Evolutionary conservation across 2,888 invertebrate species (phyloP), one percentile per base, ranked within the genome.

Genomic region (Pyralis farinalis): DNA sequence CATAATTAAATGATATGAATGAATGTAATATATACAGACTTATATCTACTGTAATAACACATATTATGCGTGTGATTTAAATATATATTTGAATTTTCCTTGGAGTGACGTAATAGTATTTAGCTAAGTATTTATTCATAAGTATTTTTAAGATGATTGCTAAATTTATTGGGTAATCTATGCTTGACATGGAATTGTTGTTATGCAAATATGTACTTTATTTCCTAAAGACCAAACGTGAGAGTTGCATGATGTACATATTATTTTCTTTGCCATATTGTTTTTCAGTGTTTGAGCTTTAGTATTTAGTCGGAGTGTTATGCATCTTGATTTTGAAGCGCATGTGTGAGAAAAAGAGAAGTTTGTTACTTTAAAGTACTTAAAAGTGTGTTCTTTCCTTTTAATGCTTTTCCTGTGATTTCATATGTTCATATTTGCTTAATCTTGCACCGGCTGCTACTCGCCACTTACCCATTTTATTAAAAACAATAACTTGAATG

Each of bases 141-240:
- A 61, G 55, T 83, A 79, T 67, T 73, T 73, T 73, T 83, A 84
- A 83, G 83, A 63, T 54, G 59, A 73, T 69, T 72, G 84, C 85
- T 89, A 87, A 89, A 88, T 89, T 88, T 89, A 89, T 89, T 89
- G 88, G 88, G 88, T 86, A 77, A 77, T 79, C 58, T 66, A 58
- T 66, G 77, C 74, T 78, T 74, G 58, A 47, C 44, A 46, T 44
- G 42, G 34, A 40, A 42, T 49, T 62, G 58, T 60, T 66, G 58
- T 69, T 68, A 56, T 71, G 65, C 65, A 37, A 64, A 52, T 70
- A 58, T 77, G 54, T 75, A 65, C 50, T 71, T 71, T 76, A 68
- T 78, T 75, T 78, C 85, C 87, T 88, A 86, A 88, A 88, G 88
- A 87, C 86, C 88, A 87, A 87, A 87, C 86, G 83, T 80, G 81